Evolutionary conservation across 1,140 invertebrate species (phyloP), one percentile per base, ranked within the genome.

Genomic region (Brachionus rotundiformis): DNA sequence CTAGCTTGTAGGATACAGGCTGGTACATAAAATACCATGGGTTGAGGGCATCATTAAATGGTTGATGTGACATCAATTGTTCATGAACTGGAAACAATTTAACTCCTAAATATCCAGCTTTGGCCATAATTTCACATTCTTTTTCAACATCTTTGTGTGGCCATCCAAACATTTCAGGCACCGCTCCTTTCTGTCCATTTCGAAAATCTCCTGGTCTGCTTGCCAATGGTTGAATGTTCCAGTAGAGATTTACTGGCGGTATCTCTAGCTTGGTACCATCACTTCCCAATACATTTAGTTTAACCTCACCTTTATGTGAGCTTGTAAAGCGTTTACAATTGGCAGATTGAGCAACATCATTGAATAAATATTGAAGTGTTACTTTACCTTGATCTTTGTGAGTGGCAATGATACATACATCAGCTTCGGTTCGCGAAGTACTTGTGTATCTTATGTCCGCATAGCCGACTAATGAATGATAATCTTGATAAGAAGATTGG

Each of bases 21-120:
- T 96, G 94, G 84, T 96, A 96, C 5, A 94, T 89, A 86, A 95
- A 93, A 89, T 91, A 90, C 90, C 94, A 94, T 90, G 94, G 81
- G 33, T 81, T 81, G 5, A 81, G n/a, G 23, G 63, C 79, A 68
- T 68, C 54, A 19, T 81, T 47, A 41, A 65, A 81, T 19, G 79
- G 79, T 23, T 81, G 79, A 6, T 49, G 47, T 27, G 79, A 81
- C 79, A 81, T 81, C n/a, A 81, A 31, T 68, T 81, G 79, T 81
- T 81, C 79, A 49, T 81, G 79, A 25, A 81, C 79, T 13, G 79
- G 79, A 68, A 81, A 81, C 10, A 81, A 47, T 81, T 81, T 81
- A 8, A 81, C 79, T 49, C 79, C 79, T 49, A 81, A 81, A 65
- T 81, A 81, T 11, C 79, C 79, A 16, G 79, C 79, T 68, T 81